phyloP scores from a whole-genome alignment of 2,113 vertebrate genomes.

The Cebidichthys violaceus region DNA sequence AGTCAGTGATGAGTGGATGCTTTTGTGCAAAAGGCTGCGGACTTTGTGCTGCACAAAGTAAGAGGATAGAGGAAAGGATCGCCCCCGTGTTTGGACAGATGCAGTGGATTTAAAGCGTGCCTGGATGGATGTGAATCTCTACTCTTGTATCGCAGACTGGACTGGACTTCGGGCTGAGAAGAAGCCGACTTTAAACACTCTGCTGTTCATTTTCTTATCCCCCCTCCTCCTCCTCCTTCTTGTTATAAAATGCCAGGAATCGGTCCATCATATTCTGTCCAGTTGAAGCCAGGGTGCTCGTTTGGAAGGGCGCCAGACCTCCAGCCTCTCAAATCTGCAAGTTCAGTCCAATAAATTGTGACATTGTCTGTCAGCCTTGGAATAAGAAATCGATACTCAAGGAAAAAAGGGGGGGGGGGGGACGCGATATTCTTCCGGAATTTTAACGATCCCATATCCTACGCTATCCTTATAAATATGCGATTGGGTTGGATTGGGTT shows the following conservation, averaged over 20 bases:
- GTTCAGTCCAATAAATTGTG: slow-evolving; percentile 85
- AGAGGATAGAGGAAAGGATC: slow-evolving; percentile 40
- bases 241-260: slow-evolving; percentile 75
- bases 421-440: slow-evolving; percentile 79
- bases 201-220: slow-evolving; percentile 24
- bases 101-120: slow-evolving; percentile 47
- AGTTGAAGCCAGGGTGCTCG: slow-evolving; percentile 73
- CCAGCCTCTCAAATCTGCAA: slow-evolving; percentile 81
- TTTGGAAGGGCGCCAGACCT: slow-evolving; percentile 83
- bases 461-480: slow-evolving; percentile 71
- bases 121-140: slow-evolving; percentile 57
- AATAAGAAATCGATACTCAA: slow-evolving; percentile 82
- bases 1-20: slow-evolving; percentile 70
- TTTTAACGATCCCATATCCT: slow-evolving; percentile 78
- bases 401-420: no score
- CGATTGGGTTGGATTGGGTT: slow-evolving; percentile 65
- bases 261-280: slow-evolving; percentile 66
- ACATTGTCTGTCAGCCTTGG: slow-evolving; percentile 84
- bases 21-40: slow-evolving; percentile 66
- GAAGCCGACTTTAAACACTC: slow-evolving; percentile 72
- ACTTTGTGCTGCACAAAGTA: slow-evolving; percentile 73
- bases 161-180: slow-evolving; percentile 63
- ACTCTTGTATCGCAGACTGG: slow-evolving; percentile 53
- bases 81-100: slow-evolving; percentile 46
- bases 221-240: no score